Percentiles rank a stretch among this genome's conserved stretches.
phyloP scores from a whole-genome alignment of 2,888 invertebrate genomes.

The Cheilosia grossa region DNA sequence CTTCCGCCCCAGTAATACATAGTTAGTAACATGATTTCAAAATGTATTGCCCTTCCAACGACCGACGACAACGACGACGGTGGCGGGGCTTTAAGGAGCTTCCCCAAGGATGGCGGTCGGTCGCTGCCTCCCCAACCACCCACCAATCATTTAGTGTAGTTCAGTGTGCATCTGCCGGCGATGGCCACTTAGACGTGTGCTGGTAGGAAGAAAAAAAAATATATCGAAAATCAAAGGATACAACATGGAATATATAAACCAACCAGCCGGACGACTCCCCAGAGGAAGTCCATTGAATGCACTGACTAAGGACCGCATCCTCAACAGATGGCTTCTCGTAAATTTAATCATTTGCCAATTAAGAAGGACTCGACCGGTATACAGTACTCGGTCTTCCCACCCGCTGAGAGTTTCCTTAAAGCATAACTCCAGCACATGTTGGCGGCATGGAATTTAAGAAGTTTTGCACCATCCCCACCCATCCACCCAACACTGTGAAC shows the following conservation, averaged over 20 bases:
- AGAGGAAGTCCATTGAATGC: conserved; percentile 42
- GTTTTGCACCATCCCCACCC: background rate
- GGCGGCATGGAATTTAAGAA: conserved; percentile 55
- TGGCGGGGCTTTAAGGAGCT: background rate
- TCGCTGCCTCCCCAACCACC: background rate
- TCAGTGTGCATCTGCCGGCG: conserved; percentile 44
- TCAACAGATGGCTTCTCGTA: conserved; percentile 54
- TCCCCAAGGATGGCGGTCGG: background rate
- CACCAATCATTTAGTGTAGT: conserved; percentile 52
- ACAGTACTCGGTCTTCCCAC: background rate
- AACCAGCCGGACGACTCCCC: conserved; percentile 1
- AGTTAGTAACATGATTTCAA: conserved; percentile 53
- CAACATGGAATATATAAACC: background rate
- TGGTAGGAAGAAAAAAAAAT: conserved; percentile 5
- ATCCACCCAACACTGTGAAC: background rate
- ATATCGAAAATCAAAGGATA: conserved; percentile 27
- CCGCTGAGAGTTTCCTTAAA: conserved; percentile 12
- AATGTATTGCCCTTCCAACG: conserved; percentile 49
- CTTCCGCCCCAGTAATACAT: conserved; percentile 3
- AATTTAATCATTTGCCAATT: conserved; percentile 69
- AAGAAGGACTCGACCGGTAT: conserved; percentile 31
- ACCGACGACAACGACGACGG: background rate
- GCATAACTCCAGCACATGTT: conserved; percentile 40
- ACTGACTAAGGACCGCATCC: conserved; percentile 30
- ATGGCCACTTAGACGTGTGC: conserved; percentile 38